Base-by-base conservation (phyloP, 1,140 invertebrate species). In the Samia ricini region DNA sequence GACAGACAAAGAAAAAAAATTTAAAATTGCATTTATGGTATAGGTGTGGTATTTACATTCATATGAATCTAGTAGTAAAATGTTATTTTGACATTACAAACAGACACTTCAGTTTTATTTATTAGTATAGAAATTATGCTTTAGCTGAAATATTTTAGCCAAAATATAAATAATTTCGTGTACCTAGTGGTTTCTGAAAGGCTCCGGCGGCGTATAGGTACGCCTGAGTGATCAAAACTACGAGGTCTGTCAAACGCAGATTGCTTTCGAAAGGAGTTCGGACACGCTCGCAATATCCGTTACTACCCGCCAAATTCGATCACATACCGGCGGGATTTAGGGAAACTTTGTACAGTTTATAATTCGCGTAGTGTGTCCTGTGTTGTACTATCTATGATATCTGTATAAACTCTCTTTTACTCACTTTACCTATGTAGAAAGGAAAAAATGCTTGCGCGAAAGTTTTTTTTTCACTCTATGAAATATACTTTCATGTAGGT, bases 231-330 rank as follows among this genome's bases (percentile, higher is more conserved):
- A 81, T 81, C 76, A 81, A 75, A 81, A 78, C 76, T 79, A 66
- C 56, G 66, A 70, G 70, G 76, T 82, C 73, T 76, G 76, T 77
- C 79, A 79, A 77, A 76, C 69, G 65, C 79, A 81, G 79, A 81
- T 81, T 79, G 76, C 70, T 77, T 77, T 67, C 64, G 69, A 66
- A 77, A 75, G 71, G 68, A 79, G 69, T 71, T 74, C n/a, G 60
- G 66, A 70, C 64, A 68, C 56, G 63, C 66, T 63, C 48, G 63
- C 63, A 71, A 75, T 73, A 71, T 74, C 70, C 72, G 68, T 67
- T 72, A 74, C 58, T 60, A 67, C 61, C 70, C 65, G 51, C 61
- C 59, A 71, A 72, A 75, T 70, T 60, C 56, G 61, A 60, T 61
- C 61, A 64, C 55, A 59, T 29, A 22, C 15, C 51, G 51, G 6